Conservation (phyloP, 2,888 invertebrate species). For the Plagodis pulveraria region DNA sequence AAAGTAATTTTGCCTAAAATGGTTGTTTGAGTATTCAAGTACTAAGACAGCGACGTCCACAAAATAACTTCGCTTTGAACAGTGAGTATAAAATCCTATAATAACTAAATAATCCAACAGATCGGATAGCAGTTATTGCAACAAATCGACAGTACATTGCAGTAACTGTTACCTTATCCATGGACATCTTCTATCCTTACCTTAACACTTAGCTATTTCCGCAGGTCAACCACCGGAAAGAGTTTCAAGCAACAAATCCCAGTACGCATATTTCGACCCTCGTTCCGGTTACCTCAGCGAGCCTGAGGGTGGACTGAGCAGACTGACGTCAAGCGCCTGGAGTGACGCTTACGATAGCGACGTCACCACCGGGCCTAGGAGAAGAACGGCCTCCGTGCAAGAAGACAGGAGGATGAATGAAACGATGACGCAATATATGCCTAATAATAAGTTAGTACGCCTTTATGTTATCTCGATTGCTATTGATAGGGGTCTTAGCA, state of each 20-base stretch:
- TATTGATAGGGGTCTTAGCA: too few relatives aligned
- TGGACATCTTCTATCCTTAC: background rate
- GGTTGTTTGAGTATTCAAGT: too few relatives aligned
- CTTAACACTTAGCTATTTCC: background rate
- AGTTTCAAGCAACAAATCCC: slow-evolving; percentile 69
- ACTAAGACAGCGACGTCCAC: too few relatives aligned
- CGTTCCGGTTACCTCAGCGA: slow-evolving; percentile 81
- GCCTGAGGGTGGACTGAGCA: slow-evolving; percentile 73
- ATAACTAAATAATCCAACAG: too few relatives aligned
- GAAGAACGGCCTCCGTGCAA: slow-evolving; percentile 75
- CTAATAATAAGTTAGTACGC: slow-evolving; percentile 74
- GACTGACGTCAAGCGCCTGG: slow-evolving; percentile 67
- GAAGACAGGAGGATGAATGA: slow-evolving; percentile 72
- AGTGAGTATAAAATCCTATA: too few relatives aligned
- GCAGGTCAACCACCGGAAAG: slow-evolving; percentile 70
- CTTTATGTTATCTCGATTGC: background rate
- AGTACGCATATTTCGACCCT: slow-evolving; percentile 82
- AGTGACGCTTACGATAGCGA: slow-evolving; percentile 80
- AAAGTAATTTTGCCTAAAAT: too few relatives aligned
- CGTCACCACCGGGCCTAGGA: slow-evolving; percentile 64
- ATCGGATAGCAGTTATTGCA: too few relatives aligned
- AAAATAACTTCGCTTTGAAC: too few relatives aligned
- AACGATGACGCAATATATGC: slow-evolving; percentile 59
- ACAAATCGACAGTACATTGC: too few relatives aligned
- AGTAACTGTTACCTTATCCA: too few relatives aligned